Base-by-base conservation (phyloP, 1,140 invertebrate genomes). In the Amyelois transitella region DNA sequence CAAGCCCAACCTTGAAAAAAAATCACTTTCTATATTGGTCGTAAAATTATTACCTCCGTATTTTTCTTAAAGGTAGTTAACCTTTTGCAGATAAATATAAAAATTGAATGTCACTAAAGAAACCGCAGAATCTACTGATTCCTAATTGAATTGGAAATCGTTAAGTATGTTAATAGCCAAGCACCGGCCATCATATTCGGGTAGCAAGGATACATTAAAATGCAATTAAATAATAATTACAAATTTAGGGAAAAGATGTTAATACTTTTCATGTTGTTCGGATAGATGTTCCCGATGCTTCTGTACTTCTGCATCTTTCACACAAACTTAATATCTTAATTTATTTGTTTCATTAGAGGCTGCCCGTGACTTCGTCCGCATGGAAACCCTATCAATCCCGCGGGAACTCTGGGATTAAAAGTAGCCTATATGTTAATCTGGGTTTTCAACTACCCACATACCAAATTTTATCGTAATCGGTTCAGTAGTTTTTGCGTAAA, bases 131-230 rank as follows among this genome's bases (percentile, higher is more conserved):
- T 53, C 59, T 58, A 43, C 43, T 58, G 25, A 53, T 59, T 59
- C 63, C 62, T 77, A 74, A 76, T 75, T 65, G 67, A 75, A 75
- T 75, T 67, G 61, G 67, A 71, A 74, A 69, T 72, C 72, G 71
- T 75, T 72, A 81, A 79, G 69, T 81, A 69, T 79, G 78, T 74
- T 81, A 81, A 82, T 81, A 78, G 72, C 70, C 55, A 53, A 52
- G 52, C 44, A 53, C 45, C 63, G 66, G 69, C 65, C 57, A 65
- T 72, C 63, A 75, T 63, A 70, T 76, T 73, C 32, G 19, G 20
- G 45, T 62, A 58, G 64, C 52, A 50, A 60, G 58, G 55, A 57
- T 60, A 69, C 81, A 78, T 86, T 84, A 84, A 86, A 86, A 80
- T 60, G 53, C 64, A 65, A 84, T 84, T 84, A 77, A 77, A 71